Base-by-base conservation (phyloP, 2,113 vertebrate genomes). In the Gallinago paraguaiae region DNA sequence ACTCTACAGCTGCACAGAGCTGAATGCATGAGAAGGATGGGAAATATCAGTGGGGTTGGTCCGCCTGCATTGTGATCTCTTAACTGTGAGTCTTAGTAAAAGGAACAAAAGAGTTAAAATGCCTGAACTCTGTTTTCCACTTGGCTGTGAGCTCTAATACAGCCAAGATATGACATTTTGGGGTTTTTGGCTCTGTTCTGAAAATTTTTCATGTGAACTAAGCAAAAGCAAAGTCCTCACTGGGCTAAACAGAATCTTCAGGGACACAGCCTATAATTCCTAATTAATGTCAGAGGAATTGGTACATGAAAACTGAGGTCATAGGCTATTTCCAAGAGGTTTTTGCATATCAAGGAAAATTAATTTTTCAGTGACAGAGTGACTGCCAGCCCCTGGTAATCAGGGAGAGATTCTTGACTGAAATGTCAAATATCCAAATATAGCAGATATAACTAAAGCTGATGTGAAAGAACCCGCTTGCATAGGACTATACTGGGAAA, bases 231-330 rank as follows among this genome's bases (percentile, higher is more conserved):
- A 61, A 83, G 56, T 75, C 56, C 35, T 94, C 37, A 28, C 14
- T 78, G 68, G 33, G 51, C 43, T 90, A 82, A 81, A 63, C 7
- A 68, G 35, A 84, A 37, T 79, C 76, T 76, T 68, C 23, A 48
- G 88, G 72, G 80, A 86, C 33, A 64, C 7, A 91, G 69, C 33
- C 46, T 70, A 10, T 79, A 85, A 84, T 87, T 88, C 59, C 57
- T 94, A 87, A 82, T 88, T 94, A 91, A 61, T 63, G 43, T 89
- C 83, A 81, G 33, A 79, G 80, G 72, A 97, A 87, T 48, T 87
- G n/a, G n/a, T 72, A 82, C 57, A 72, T 72, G 65, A 89, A 86
- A 92, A 45, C 37, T 13, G 41, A 88, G 90, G 86, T 94, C 74
- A 79, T 19, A 86, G 46, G 59, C 51, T 86, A 61, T 79, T 88